A percentile compares a stretch with the other conserved stretches of the same genome.
These are phyloP conservation scores for Syrphus vitripennis DNA, from an alignment of 2,888 invertebrate species.

Conservation along the genomic window DNA sequence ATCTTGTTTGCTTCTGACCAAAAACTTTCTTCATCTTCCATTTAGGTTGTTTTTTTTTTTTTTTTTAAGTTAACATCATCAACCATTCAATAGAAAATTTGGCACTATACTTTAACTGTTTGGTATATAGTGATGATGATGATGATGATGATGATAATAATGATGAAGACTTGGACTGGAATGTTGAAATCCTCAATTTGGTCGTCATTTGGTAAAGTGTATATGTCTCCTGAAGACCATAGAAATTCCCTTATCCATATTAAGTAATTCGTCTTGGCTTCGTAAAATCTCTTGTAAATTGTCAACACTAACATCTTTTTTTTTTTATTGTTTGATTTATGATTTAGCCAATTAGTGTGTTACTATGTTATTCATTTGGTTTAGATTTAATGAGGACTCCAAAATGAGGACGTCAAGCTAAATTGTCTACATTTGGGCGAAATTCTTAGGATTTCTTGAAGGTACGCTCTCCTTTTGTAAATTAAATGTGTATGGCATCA, in stretches of 20 bases:
- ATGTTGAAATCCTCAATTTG: constrained; percentile 31
- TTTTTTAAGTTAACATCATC: background rate
- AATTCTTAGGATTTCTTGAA: constrained; percentile 23
- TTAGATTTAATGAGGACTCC: constrained; percentile 31
- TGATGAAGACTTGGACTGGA: background rate
- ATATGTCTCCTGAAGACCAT: background rate
- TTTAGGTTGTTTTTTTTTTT: background rate
- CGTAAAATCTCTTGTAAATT: constrained; percentile 4
- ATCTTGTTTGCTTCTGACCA: background rate
- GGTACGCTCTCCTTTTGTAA: background rate
- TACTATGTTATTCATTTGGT: background rate
- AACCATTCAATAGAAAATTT: background rate
- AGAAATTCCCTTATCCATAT: constrained; percentile 45
- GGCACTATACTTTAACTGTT: no score
- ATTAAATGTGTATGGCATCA: no score
- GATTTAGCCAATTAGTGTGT: constrained; percentile 59
- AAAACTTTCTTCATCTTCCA: constrained; percentile 13
- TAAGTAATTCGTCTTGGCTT: background rate
- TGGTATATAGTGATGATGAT: background rate
- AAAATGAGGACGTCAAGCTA: background rate
- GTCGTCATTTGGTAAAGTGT: constrained; percentile 18
- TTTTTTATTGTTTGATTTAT: constrained; percentile 53
- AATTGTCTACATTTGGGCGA: background rate
- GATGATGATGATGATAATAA: background rate
- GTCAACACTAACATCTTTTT: background rate